These are phyloP conservation scores for Salvelinus fontinalis DNA, from an alignment of 2,113 vertebrate species.

Conservation along the genomic window DNA sequence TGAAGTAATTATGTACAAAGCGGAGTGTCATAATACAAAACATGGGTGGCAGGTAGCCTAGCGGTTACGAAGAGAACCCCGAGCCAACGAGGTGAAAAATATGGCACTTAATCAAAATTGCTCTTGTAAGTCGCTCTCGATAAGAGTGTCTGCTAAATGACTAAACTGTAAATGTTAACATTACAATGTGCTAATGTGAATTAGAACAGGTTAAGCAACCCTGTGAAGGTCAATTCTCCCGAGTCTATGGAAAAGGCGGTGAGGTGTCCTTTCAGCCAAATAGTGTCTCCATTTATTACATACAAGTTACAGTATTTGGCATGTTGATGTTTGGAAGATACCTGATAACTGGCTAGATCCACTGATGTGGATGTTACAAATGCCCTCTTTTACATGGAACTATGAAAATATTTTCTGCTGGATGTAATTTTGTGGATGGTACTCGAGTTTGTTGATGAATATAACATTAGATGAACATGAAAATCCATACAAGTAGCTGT, in stretches of 20 bases:
- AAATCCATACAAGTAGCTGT: background rate
- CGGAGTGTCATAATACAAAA: too few relatives aligned
- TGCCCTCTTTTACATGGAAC: constrained; percentile 1
- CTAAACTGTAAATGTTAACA: too few relatives aligned
- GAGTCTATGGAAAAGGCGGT: background rate
- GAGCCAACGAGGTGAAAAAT: too few relatives aligned
- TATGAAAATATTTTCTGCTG: constrained; percentile 29
- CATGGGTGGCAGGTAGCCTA: too few relatives aligned
- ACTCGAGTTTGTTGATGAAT: background rate
- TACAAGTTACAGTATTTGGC: constrained; percentile 20
- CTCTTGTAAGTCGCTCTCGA: too few relatives aligned
- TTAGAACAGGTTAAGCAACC: too few relatives aligned
- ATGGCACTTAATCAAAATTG: too few relatives aligned
- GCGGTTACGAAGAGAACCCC: too few relatives aligned
- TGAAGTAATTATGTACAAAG: too few relatives aligned
- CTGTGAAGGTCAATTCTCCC: background rate
- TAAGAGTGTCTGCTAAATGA: too few relatives aligned
- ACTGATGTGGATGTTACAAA: background rate
- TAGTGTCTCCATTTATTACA: constrained; percentile 23
- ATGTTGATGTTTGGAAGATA: constrained; percentile 8
- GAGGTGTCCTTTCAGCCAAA: constrained; percentile 12
- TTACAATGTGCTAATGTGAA: too few relatives aligned
- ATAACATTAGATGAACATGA: background rate
- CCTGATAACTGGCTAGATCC: background rate
- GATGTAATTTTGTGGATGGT: background rate